phyloP scores from a whole-genome alignment of 2,113 vertebrate species.

The Oceanites oceanicus region DNA sequence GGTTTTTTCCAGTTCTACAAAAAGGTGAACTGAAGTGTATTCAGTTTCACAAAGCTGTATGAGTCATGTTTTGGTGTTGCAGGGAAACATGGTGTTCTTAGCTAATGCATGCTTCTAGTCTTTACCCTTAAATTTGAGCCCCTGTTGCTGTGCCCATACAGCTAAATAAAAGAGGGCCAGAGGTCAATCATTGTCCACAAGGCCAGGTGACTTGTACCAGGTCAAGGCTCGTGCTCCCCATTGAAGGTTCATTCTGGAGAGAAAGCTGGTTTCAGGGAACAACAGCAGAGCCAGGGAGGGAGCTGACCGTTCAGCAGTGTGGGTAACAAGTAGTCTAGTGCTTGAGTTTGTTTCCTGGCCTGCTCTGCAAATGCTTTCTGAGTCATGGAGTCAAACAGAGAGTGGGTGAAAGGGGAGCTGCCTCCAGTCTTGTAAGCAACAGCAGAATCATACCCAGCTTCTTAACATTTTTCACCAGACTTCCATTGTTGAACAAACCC shows the following conservation, averaged over 20 bases:
- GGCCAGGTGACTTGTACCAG: neutral
- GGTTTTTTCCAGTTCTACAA: neutral
- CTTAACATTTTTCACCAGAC: neutral
- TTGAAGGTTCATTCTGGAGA: neutral
- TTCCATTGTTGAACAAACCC: neutral
- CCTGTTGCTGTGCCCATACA: neutral
- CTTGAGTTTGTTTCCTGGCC: neutral
- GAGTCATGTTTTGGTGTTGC: neutral
- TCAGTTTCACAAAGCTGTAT: neutral
- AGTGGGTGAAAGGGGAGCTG: neutral
- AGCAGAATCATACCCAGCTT: neutral
- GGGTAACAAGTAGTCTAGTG: neutral
- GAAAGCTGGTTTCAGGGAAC: neutral
- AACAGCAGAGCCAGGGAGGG: neutral
- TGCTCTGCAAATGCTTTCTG: neutral
- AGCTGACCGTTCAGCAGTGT: neutral
- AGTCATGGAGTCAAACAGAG: neutral
- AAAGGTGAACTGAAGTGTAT: neutral
- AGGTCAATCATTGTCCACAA: neutral
- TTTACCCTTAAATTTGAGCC: neutral
- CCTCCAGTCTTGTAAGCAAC: neutral
- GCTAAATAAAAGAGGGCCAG: neutral
- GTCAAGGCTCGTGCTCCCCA: neutral
- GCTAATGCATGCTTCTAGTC: neutral
- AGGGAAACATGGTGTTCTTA: neutral